These are phyloP conservation scores for Antheraea assamensis DNA, from an alignment of 2,888 invertebrate species.

Conservation along the genomic window DNA sequence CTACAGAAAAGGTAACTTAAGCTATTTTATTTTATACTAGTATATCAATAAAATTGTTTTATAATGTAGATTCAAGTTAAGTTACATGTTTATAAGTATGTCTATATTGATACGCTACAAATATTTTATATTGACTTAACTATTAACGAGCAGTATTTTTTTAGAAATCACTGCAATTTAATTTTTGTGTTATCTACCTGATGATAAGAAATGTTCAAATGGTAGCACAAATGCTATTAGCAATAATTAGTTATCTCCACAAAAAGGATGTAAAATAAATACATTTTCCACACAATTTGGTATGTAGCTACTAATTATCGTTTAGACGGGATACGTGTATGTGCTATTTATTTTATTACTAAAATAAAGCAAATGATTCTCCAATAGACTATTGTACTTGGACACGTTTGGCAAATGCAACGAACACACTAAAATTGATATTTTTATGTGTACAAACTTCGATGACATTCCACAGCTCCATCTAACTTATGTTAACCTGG, in stretches of 20 bases:
- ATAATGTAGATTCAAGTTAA: neutral
- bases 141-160: no score
- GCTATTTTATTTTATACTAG: no score
- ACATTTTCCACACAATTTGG: no score
- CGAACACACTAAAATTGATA: neutral
- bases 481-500: slow-evolving; percentile 56
- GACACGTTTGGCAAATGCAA: neutral
- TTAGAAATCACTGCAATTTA: no score
- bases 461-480: slow-evolving; percentile 51
- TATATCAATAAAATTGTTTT: neutral
- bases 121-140: no score
- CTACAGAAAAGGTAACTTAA: no score
- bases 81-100: neutral
- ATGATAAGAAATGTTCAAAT: no score
- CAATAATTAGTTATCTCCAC: neutral
- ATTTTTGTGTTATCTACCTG: no score
- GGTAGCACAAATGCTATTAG: neutral
- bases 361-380: neutral
- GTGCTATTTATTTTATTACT: neutral
- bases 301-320: neutral
- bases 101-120: neutral
- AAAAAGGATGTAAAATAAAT: neutral
- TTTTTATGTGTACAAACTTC: neutral
- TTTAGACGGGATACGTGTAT: neutral
- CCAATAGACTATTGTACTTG: neutral